Conservation (phyloP, 2,113 vertebrate species). For the Hippolais icterina region DNA sequence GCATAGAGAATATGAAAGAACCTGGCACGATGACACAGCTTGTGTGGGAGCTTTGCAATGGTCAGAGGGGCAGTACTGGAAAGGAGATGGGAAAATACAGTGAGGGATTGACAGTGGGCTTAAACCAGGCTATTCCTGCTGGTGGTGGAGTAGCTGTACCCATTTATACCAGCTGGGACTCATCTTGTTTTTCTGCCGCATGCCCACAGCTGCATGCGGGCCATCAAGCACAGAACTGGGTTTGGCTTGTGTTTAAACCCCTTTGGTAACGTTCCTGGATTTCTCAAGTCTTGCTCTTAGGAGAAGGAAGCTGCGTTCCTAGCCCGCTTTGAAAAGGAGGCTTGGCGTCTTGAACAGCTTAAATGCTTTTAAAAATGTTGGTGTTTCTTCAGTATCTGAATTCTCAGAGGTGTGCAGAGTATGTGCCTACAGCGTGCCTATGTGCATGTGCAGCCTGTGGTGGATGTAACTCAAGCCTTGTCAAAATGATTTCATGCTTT, state of each 20-base stretch:
- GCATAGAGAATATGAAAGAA: neutral
- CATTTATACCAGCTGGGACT: neutral
- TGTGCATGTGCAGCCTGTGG: neutral
- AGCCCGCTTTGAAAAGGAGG: neutral
- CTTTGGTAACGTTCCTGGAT: neutral
- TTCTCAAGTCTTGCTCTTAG: neutral
- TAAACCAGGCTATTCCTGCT: neutral
- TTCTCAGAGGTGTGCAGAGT: neutral
- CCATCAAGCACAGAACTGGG: rapidly evolving
- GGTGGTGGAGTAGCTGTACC: neutral
- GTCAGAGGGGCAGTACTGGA: neutral
- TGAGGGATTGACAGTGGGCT: neutral
- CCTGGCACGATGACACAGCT: rapidly evolving
- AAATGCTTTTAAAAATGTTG: neutral
- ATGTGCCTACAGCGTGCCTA: rapidly evolving
- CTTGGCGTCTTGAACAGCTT: neutral
- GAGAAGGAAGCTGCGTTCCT: neutral
- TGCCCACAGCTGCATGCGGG: rapidly evolving
- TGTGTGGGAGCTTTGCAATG: rapidly evolving
- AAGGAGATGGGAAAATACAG: neutral
- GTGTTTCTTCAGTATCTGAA: neutral
- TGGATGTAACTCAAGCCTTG: neutral
- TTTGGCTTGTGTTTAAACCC: neutral
- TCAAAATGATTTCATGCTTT: neutral
- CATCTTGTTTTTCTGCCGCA: neutral